phyloP scores from a whole-genome alignment of 2,113 vertebrate species.

The Podilymbus podiceps region DNA sequence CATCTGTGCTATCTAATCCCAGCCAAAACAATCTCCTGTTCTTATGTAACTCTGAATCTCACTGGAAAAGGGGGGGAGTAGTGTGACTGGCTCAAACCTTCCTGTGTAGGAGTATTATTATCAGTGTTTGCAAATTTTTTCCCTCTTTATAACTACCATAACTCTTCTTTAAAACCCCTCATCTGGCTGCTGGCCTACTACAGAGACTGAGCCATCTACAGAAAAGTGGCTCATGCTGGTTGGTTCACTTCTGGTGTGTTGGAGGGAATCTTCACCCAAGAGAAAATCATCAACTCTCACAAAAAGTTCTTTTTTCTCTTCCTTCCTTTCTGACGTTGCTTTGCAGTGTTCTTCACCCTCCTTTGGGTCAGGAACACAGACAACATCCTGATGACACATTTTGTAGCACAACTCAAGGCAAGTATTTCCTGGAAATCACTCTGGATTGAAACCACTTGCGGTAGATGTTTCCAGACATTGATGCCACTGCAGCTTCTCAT shows the following conservation, averaged over 20 bases:
- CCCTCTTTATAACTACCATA: slow-evolving; percentile 61
- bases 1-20: slow-evolving; percentile 52
- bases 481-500: not conserved
- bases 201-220: slow-evolving; percentile 41
- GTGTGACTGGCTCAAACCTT: slow-evolving; percentile 58
- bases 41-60: slow-evolving; percentile 39
- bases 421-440: slow-evolving; percentile 4
- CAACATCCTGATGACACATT: slow-evolving; percentile 33
- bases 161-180: slow-evolving; percentile 69
- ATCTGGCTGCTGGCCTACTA: slow-evolving; percentile 70
- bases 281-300: not conserved
- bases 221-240: not conserved
- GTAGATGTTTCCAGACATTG: slow-evolving; percentile 13
- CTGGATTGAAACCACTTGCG: not conserved
- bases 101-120: slow-evolving; percentile 69
- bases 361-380: not conserved
- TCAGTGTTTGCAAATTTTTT: slow-evolving; percentile 69
- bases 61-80: slow-evolving; percentile 54
- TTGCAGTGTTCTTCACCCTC: not conserved
- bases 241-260: slow-evolving; percentile 9
- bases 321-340: not conserved
- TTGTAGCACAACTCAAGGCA: not conserved
- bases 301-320: not conserved
- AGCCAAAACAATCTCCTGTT: slow-evolving; percentile 55
- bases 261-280: slow-evolving; percentile 1